Conservation (phyloP, 2,888 invertebrate species). For the Aphidius colemani region DNA sequence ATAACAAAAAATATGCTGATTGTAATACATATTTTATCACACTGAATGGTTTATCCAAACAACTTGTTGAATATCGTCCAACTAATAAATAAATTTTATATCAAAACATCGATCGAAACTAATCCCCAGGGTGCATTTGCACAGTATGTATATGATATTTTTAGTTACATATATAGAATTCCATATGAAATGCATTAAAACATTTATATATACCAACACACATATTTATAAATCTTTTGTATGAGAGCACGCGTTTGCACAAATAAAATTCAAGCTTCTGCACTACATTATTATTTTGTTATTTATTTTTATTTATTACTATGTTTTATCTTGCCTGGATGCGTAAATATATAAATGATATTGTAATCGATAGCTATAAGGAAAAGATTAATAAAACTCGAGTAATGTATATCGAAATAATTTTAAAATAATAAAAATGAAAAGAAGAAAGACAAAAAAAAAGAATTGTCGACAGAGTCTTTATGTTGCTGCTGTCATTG, state of each 20-base stretch:
- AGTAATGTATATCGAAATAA: neutral
- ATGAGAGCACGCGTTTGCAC: slow-evolving; percentile 38
- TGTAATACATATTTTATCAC: slow-evolving; percentile 19
- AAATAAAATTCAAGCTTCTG: neutral
- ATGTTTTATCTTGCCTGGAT: no score
- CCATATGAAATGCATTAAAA: neutral
- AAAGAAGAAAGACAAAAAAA: slow-evolving; percentile 5
- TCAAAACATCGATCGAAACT: slow-evolving; percentile 19
- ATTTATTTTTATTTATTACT: neutral
- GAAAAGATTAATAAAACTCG: no score
- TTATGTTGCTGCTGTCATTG: slow-evolving; percentile 43
- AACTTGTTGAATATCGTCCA: slow-evolving; percentile 20
- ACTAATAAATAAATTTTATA: slow-evolving; percentile 18
- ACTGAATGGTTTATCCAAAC: slow-evolving; percentile 17
- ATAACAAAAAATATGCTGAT: neutral
- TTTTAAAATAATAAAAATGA: slow-evolving; percentile 2
- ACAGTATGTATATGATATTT: slow-evolving; percentile 27
- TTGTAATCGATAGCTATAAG: no score
- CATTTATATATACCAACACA: no score
- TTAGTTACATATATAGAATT: slow-evolving; percentile 5
- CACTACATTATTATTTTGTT: slow-evolving; percentile 12
- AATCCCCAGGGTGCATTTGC: slow-evolving; percentile 24
- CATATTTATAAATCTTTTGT: slow-evolving; percentile 12
- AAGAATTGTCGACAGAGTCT: slow-evolving; percentile 44
- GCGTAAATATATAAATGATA: no score